Percentiles rank a stretch among this genome's conserved stretches.
Evolutionary conservation across 2,113 vertebrate species (phyloP).

Genomic region (Carlito syrichta): DNA sequence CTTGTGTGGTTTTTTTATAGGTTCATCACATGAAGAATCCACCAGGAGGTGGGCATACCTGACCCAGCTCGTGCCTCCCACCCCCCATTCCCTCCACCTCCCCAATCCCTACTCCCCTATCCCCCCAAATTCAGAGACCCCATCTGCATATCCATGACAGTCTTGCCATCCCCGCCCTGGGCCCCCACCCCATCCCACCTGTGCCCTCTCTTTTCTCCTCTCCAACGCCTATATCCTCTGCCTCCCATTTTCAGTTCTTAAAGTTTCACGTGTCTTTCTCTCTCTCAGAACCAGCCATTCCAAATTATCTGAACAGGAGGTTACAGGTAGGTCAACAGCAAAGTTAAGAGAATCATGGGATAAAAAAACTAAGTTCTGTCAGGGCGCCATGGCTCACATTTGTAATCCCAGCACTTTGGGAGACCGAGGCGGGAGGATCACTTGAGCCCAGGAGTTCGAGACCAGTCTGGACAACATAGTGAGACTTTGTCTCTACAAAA

Average conservation of each 20-base stretch:
- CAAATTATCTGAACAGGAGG: not conserved
- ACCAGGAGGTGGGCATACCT: not conserved
- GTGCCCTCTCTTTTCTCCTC: not conserved
- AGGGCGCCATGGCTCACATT: too few species aligned
- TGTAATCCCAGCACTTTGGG: too few species aligned
- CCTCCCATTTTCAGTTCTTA: not conserved
- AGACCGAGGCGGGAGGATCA: too few species aligned
- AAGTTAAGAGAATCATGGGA: rapidly evolving
- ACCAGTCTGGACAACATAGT: too few species aligned
- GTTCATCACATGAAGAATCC: not conserved
- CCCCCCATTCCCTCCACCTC: too few species aligned
- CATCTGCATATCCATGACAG: rapidly evolving
- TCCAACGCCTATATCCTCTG: too few species aligned
- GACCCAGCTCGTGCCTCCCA: rapidly evolving
- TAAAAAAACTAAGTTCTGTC: not conserved
- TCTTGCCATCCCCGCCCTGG: rapidly evolving
- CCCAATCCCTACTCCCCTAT: too few species aligned
- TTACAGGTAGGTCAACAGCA: not conserved
- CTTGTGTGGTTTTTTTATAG: too few species aligned
- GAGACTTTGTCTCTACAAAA: too few species aligned
- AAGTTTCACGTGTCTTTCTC: not conserved
- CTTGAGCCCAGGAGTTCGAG: too few species aligned
- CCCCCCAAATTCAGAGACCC: not conserved
- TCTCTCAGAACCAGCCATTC: not conserved
- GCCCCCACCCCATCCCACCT: not conserved